Conservation (phyloP, 2,113 vertebrate species). For the Arizona elegans region DNA sequence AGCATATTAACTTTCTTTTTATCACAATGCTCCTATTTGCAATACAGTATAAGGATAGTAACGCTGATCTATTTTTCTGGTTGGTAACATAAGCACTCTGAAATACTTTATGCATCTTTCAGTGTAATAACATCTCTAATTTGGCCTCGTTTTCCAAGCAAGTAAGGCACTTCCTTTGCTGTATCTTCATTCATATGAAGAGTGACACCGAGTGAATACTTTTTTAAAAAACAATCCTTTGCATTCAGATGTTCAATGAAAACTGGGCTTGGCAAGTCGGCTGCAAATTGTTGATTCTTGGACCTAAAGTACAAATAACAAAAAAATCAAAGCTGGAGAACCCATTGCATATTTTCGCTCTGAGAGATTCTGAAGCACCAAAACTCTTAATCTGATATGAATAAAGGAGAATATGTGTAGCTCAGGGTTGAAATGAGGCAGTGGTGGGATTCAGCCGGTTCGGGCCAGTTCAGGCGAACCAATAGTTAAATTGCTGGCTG, state of each 20-base stretch:
- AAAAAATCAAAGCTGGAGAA: background rate
- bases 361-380: background rate
- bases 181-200: background rate
- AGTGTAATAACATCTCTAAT: background rate
- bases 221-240: background rate
- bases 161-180: background rate
- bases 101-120: background rate
- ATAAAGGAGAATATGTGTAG: too few relatives aligned
- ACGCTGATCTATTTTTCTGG: background rate
- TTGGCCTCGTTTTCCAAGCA: background rate
- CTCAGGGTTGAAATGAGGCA: too few relatives aligned
- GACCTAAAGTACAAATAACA: background rate
- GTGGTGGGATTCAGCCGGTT: too few relatives aligned
- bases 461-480: too few relatives aligned
- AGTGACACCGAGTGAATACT: background rate
- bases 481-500: too few relatives aligned
- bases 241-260: conserved; percentile 5
- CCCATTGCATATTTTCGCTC: background rate
- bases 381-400: accelerated
- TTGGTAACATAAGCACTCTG: background rate
- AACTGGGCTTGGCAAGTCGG: background rate
- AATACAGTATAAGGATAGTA: background rate
- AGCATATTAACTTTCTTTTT: background rate
- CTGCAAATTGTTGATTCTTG: background rate
- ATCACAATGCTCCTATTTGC: background rate